Evolutionary conservation across 1,140 invertebrate genomes (phyloP).

Genomic region (Orius insidiosus): DNA sequence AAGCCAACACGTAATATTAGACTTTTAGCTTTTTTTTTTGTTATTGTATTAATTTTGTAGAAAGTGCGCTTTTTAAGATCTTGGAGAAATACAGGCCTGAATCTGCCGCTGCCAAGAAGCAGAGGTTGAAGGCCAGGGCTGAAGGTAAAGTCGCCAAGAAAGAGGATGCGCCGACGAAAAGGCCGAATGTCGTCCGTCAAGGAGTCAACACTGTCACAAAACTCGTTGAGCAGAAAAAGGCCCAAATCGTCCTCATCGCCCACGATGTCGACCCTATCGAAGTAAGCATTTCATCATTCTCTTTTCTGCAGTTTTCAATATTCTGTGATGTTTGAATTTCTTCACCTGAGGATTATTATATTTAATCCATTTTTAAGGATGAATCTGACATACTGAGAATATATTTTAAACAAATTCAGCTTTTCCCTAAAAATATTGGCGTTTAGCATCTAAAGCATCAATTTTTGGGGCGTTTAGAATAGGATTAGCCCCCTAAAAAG

Average conservation of each 20-base stretch:
- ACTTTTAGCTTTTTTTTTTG: background rate
- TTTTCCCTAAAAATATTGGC: too few species aligned
- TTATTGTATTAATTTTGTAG: slow-evolving; percentile 37
- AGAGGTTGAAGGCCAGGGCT: slow-evolving; percentile 71
- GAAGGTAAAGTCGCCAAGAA: slow-evolving; percentile 78
- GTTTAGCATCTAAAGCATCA: too few species aligned
- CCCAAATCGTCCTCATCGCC: slow-evolving; percentile 92
- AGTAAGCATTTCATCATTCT: slow-evolving; percentile 35
- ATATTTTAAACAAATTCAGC: too few species aligned
- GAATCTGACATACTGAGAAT: slow-evolving; percentile 9
- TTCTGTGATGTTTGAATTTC: slow-evolving; percentile 37
- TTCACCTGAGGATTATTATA: slow-evolving; percentile 37
- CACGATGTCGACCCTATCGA: slow-evolving; percentile 99
- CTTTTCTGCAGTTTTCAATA: slow-evolving; percentile 14
- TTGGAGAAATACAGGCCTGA: slow-evolving; percentile 96
- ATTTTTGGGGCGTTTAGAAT: too few species aligned
- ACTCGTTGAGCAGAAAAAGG: slow-evolving; percentile 95
- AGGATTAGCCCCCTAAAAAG: too few species aligned
- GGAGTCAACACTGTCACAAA: slow-evolving; percentile 93
- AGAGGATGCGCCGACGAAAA: slow-evolving; percentile 74
- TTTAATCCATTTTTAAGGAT: slow-evolving; percentile 5
- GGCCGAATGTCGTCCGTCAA: slow-evolving; percentile 68
- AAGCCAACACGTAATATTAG: slow-evolving; percentile 67
- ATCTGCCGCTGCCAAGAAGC: slow-evolving; percentile 74
- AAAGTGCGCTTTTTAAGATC: slow-evolving; percentile 86